A percentile compares a stretch with the other conserved stretches of the same genome.
Evolutionary conservation across 2,113 vertebrate genomes (phyloP).

Genomic region (Platanista minor): DNA sequence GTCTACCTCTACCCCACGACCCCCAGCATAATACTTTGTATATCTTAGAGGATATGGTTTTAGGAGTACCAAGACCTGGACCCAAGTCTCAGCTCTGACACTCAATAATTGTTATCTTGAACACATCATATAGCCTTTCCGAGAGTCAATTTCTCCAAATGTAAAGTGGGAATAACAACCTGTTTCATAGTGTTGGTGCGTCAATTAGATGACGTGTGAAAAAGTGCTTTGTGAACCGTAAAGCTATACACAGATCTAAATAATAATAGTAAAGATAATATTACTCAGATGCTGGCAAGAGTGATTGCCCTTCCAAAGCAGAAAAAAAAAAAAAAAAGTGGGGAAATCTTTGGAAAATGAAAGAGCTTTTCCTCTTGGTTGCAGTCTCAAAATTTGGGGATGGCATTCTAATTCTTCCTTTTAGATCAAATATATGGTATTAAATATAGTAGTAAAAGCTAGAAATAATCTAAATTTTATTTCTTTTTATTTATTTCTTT

Average conservation of each 20-base stretch:
- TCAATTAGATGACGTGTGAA: background rate
- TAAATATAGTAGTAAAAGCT: conserved; percentile 2
- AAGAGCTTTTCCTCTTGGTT: background rate
- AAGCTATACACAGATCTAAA: background rate
- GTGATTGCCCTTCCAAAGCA: background rate
- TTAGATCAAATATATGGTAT: background rate
- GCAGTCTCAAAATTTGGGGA: background rate
- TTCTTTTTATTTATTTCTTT: too few species aligned
- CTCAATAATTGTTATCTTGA: background rate
- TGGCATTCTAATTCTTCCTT: background rate
- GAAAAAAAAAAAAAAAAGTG: background rate
- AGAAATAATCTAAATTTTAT: background rate
- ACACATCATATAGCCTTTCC: background rate
- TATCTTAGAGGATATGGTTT: background rate
- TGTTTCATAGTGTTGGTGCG: background rate
- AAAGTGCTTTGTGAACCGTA: background rate
- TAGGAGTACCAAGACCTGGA: background rate
- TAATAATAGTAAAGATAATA: background rate
- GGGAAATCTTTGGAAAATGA: background rate
- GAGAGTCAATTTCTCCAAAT: background rate
- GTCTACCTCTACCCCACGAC: background rate
- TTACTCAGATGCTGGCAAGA: background rate
- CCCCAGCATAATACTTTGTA: background rate
- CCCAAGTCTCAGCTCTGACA: background rate
- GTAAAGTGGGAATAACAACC: background rate